Percentiles rank a stretch among this genome's conserved stretches.
Evolutionary conservation across 2,888 invertebrate genomes (phyloP).

Genomic region (Operophtera brumata): DNA sequence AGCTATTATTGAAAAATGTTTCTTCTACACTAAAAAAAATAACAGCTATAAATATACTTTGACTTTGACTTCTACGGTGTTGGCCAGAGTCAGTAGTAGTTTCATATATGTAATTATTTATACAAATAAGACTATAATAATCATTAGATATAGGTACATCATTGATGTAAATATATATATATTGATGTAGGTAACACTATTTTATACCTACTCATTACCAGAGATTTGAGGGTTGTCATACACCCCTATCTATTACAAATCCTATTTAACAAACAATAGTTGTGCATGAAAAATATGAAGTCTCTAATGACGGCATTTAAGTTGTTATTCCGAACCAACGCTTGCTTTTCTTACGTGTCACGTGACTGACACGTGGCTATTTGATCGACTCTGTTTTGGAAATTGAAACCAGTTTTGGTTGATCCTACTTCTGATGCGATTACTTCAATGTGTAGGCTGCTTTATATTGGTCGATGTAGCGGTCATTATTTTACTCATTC

Average conservation of each 20-base stretch:
- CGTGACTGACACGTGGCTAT: constrained; percentile 67
- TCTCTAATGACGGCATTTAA: constrained; percentile 74
- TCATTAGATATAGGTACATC: no score
- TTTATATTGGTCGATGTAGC: constrained; percentile 45
- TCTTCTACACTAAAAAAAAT: no score
- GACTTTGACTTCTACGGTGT: no score
- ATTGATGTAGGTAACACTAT: no score
- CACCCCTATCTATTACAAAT: constrained; percentile 71
- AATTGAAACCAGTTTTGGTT: constrained; percentile 38
- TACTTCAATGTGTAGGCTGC: constrained; percentile 6
- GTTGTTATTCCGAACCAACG: constrained; percentile 73
- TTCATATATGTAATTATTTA: no score
- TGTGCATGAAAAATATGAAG: constrained; percentile 58
- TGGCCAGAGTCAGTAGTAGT: no score
- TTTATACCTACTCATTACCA: constrained; percentile 26
- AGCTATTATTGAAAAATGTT: no score
- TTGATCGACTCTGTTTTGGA: constrained; percentile 59
- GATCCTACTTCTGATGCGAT: constrained; percentile 25
- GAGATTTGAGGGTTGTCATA: constrained; percentile 30
- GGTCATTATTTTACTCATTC: constrained; percentile 70
- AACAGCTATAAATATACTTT: no score
- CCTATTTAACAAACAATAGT: constrained; percentile 61
- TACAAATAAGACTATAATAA: no score
- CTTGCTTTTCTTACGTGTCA: constrained; percentile 67
- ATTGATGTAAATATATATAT: no score